A percentile compares a stretch with the other conserved stretches of the same genome.
phyloP scores from a whole-genome alignment of 2,888 invertebrate genomes.

The Erannis defoliaria region DNA sequence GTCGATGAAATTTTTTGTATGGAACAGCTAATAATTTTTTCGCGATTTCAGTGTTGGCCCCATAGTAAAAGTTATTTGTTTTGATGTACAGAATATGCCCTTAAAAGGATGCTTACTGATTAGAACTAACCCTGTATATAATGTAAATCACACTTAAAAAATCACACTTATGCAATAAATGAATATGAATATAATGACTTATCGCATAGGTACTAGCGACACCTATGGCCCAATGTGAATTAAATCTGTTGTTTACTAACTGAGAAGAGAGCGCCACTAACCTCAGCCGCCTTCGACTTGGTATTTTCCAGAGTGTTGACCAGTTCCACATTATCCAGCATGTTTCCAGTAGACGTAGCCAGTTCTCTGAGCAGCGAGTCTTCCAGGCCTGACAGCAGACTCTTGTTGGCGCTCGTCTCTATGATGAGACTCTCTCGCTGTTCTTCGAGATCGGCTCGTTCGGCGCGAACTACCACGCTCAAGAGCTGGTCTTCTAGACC shows the following conservation, averaged over 20 bases:
- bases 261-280: conserved; percentile 57
- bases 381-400: conserved; percentile 93
- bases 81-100: too few relatives aligned
- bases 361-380: conserved; percentile 94
- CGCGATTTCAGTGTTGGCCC: too few relatives aligned
- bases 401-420: conserved; percentile 95
- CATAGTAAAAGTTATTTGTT: too few relatives aligned
- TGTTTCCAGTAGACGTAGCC: conserved; percentile 95
- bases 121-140: too few relatives aligned
- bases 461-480: conserved; percentile 95
- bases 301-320: conserved; percentile 95
- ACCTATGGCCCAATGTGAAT: too few relatives aligned
- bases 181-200: too few relatives aligned
- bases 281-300: conserved; percentile 94
- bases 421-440: conserved; percentile 93
- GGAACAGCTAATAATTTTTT: too few relatives aligned
- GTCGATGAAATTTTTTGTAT: too few relatives aligned
- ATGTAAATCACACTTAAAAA: too few relatives aligned
- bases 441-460: conserved; percentile 95
- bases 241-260: not conserved
- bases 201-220: too few relatives aligned
- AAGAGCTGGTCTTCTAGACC: conserved; percentile 96
- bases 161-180: too few relatives aligned
- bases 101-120: too few relatives aligned
- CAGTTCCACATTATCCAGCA: conserved; percentile 96